Evolutionary conservation across 2,888 invertebrate genomes (phyloP).

Genomic region (Cosmia trapezina): DNA sequence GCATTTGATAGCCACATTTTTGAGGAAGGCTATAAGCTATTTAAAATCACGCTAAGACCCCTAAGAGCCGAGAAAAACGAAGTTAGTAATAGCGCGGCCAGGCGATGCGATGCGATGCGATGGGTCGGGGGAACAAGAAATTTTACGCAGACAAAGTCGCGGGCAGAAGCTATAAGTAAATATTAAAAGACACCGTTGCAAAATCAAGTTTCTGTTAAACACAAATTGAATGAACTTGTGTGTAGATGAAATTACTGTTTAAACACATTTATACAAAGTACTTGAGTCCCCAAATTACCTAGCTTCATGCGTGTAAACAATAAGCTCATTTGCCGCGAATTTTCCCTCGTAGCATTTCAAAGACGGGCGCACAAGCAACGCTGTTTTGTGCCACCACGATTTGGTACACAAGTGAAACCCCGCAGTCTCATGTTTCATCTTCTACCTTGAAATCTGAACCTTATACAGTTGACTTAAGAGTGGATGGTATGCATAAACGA

Average conservation of each 20-base stretch:
- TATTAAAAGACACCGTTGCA: not conserved
- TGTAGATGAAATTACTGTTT: constrained; percentile 2
- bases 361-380: constrained; percentile 63
- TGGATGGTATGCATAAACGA: constrained; percentile 8
- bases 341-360: constrained; percentile 66
- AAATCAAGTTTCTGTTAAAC: constrained; percentile 15
- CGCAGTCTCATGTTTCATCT: constrained; percentile 16
- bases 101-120: too few relatives aligned
- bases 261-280: constrained; percentile 28
- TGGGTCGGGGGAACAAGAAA: too few relatives aligned
- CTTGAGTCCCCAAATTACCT: constrained; percentile 33
- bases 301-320: constrained; percentile 56
- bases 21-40: too few relatives aligned
- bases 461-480: constrained; percentile 45
- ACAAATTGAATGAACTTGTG: constrained; percentile 31
- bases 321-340: constrained; percentile 66
- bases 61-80: too few relatives aligned
- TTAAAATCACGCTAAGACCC: too few relatives aligned
- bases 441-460: constrained; percentile 50
- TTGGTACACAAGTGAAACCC: constrained; percentile 63
- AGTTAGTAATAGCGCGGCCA: too few relatives aligned
- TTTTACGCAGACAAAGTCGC: too few relatives aligned
- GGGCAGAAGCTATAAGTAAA: not conserved
- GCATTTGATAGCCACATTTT: too few relatives aligned
- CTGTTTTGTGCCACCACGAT: constrained; percentile 66